Percentiles rank a stretch among this genome's conserved stretches.
phyloP scores from a whole-genome alignment of 2,113 vertebrate species.

The Actinemys pallida region DNA sequence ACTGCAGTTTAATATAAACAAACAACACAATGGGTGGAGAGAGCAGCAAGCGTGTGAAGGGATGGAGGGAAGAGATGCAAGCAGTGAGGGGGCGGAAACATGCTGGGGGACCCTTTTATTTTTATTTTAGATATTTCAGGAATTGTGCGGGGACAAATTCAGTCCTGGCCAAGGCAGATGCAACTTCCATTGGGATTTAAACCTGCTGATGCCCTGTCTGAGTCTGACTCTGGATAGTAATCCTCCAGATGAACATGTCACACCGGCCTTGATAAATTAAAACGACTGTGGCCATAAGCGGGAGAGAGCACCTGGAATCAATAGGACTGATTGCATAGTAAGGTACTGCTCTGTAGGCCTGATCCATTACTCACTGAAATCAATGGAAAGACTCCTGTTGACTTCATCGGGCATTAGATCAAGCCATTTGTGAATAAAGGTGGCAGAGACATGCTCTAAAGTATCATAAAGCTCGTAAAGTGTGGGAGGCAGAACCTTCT shows the following conservation, averaged over 20 bases:
- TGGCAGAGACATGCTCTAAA: background rate
- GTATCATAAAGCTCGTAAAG: background rate
- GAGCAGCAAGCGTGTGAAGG: background rate
- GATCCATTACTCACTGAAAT: slow-evolving; percentile 39
- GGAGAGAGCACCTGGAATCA: slow-evolving; percentile 25
- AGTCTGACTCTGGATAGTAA: background rate
- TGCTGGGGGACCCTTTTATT: background rate
- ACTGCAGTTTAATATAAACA: background rate
- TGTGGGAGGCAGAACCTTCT: background rate
- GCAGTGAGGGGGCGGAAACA: background rate
- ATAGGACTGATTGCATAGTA: slow-evolving; percentile 48
- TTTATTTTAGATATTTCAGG: background rate
- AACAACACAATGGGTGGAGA: background rate
- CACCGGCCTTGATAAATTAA: slow-evolving; percentile 12
- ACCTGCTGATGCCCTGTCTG: background rate
- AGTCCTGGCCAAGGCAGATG: background rate
- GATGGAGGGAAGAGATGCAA: background rate
- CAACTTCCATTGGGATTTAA: background rate
- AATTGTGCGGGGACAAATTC: background rate
- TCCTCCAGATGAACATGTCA: slow-evolving; percentile 14
- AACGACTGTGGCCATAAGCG: background rate
- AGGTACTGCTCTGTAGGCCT: slow-evolving; percentile 18
- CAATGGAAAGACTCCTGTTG: slow-evolving; percentile 27
- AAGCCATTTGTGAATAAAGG: background rate
- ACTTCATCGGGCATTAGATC: background rate